Evolutionary conservation across 2,888 invertebrate species (phyloP), one percentile per base, ranked within the genome.

Genomic region (Clostera curtula): DNA sequence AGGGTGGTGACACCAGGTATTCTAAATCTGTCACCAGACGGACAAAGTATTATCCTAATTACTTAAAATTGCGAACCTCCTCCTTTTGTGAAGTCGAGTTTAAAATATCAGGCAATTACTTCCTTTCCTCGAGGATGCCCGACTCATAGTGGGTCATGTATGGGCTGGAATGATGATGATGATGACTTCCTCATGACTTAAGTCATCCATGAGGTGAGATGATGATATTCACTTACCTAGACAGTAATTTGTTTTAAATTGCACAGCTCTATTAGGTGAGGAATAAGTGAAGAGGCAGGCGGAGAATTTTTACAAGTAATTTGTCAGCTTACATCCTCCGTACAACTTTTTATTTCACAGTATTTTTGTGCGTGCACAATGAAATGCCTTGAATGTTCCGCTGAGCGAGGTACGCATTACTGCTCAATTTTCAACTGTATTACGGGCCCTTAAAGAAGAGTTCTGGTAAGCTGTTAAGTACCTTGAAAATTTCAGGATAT

Each of bases 161-260:
- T n/a, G n/a, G n/a, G n/a, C n/a, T n/a, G n/a, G n/a, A n/a, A n/a
- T n/a, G n/a, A n/a, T n/a, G n/a, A n/a, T n/a, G n/a, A n/a, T n/a
- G n/a, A n/a, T n/a, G n/a, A n/a, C n/a, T n/a, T n/a, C n/a, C n/a
- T n/a, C n/a, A n/a, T n/a, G n/a, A n/a, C n/a, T n/a, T n/a, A n/a
- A n/a, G n/a, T n/a, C n/a, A n/a, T n/a, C n/a, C n/a, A n/a, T n/a
- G n/a, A n/a, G n/a, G n/a, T n/a, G n/a, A n/a, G n/a, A n/a, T n/a
- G n/a, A n/a, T n/a, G n/a, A n/a, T n/a, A n/a, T n/a, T n/a, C n/a
- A n/a, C n/a, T n/a, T n/a, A n/a, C n/a, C n/a, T n/a, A n/a, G n/a
- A n/a, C n/a, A n/a, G n/a, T n/a, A n/a, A n/a, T 34, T 34, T 43
- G 41, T 47, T 41, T 34, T 38, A 43, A 40, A 19, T 43, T 49